Evolutionary conservation across 2,888 invertebrate genomes (phyloP).

Genomic region (Aphidius colemani): DNA sequence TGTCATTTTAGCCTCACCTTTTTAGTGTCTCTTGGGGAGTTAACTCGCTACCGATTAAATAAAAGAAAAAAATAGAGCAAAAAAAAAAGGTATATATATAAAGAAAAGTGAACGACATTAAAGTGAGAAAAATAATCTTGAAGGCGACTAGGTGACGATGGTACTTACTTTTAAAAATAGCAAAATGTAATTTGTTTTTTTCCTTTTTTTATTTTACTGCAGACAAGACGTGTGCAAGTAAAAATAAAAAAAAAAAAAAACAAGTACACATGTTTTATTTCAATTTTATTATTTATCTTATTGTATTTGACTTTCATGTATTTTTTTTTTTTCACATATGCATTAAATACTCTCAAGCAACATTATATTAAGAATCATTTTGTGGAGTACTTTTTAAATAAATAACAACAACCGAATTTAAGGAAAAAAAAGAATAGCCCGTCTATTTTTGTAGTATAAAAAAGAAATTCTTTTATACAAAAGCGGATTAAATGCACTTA

Average conservation of each 20-base stretch:
- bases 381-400: too few relatives aligned
- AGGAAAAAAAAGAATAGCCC: slow-evolving; percentile 1
- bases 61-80: not conserved
- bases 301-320: not conserved
- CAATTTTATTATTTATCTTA: too few relatives aligned
- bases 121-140: slow-evolving; percentile 1
- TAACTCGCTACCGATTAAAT: slow-evolving; percentile 1
- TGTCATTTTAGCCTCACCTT: not conserved
- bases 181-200: not conserved
- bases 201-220: not conserved
- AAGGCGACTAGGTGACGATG: slow-evolving; percentile 1
- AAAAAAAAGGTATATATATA: not conserved
- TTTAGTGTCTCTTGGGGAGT: slow-evolving; percentile 8
- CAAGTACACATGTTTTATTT: too few relatives aligned
- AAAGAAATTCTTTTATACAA: not conserved
- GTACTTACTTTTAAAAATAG: slow-evolving; percentile 23
- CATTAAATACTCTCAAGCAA: not conserved
- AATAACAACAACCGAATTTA: not conserved
- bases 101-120: slow-evolving; percentile 1
- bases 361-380: too few relatives aligned
- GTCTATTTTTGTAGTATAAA: slow-evolving; percentile 3
- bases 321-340: not conserved
- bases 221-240: too few relatives aligned
- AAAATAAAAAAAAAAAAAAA: too few relatives aligned
- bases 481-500: slow-evolving; percentile 24